Base-by-base conservation (phyloP, 2,888 invertebrate species). In the Drosophila nr. fundita region DNA sequence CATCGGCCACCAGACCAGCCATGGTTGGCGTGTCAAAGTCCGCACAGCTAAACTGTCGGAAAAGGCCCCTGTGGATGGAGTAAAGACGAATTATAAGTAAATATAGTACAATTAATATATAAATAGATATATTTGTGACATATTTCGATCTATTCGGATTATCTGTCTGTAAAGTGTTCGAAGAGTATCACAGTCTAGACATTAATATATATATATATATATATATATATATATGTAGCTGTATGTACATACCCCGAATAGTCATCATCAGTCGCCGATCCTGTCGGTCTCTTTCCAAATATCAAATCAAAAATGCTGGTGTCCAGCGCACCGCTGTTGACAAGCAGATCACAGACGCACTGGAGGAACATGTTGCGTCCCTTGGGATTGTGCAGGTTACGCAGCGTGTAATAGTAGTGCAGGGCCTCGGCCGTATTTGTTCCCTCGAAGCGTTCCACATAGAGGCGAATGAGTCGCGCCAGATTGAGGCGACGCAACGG, bases 341-440 rank as follows among this genome's bases (percentile, higher is more conserved):
- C 94, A 0, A 97, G 97, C 55, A 98, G 94, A 92, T 97, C 97
- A 66, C 96, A 96, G 59, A 98, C 96, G 92, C 97, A 97, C 13
- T 96, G 95, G 92, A 97, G 96, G 92, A 99, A 99, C 92, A 99
- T 94, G 92, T 97, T 98, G 80, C 96, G 95, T 52, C 97, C 97
- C 76, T 96, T 95, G 0, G 95, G 94, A 90, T 97, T 96, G 82
- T 95, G 96, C 75, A 98, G 94, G 84, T 97, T 96, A 87, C 98
- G 97, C 87, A 83, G 90, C 83, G 86, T 90, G 76, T 89, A 91
- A 91, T 97, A 97, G 92, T 99, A 99, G 90, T 99, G 97, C 21
- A 99, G 93, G 0, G 98, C 98, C 91, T 99, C 98, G 57, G 96
- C 95, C 0, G 98, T 96, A 92, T 98, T 98, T 0, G 96, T 96